These are phyloP conservation scores for Graptemys geographica DNA, from an alignment of 2,797 vertebrate genomes.

Conservation along the genomic window DNA sequence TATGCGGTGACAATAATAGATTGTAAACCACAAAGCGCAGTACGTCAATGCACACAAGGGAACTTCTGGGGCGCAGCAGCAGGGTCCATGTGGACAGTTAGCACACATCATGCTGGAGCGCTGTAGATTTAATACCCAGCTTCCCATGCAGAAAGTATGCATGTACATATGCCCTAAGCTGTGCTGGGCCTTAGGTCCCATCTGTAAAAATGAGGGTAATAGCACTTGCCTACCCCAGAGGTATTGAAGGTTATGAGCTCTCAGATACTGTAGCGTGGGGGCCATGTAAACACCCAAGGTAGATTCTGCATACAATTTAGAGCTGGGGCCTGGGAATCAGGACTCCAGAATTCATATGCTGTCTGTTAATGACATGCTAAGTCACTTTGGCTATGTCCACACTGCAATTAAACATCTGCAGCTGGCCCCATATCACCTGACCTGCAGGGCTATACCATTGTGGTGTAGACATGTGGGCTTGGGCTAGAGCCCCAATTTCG, in stretches of 20 bases:
- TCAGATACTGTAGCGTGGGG: not conserved
- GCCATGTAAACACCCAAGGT: not conserved
- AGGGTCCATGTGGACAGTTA: not conserved
- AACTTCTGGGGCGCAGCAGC: not conserved
- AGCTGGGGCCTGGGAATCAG: not conserved
- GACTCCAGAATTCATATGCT: not conserved
- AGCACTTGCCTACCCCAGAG: not conserved
- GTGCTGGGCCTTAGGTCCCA: not conserved
- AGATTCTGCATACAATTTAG: not conserved
- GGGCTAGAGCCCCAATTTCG: not conserved
- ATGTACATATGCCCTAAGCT: not conserved
- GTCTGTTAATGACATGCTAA: not conserved
- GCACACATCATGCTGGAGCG: not conserved
- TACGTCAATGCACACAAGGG: not conserved
- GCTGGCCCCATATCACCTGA: not conserved
- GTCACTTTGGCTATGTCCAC: not conserved
- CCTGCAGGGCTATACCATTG: not conserved
- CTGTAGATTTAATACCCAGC: not conserved
- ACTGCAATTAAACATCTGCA: not conserved
- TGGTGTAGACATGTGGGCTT: not conserved
- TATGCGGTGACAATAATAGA: accelerated
- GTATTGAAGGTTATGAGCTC: not conserved
- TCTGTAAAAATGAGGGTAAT: not conserved
- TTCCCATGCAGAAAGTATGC: not conserved
- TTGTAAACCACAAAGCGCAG: not conserved